Conservation (phyloP, 2,797 vertebrate genomes). For the Microtus obscurus region DNA sequence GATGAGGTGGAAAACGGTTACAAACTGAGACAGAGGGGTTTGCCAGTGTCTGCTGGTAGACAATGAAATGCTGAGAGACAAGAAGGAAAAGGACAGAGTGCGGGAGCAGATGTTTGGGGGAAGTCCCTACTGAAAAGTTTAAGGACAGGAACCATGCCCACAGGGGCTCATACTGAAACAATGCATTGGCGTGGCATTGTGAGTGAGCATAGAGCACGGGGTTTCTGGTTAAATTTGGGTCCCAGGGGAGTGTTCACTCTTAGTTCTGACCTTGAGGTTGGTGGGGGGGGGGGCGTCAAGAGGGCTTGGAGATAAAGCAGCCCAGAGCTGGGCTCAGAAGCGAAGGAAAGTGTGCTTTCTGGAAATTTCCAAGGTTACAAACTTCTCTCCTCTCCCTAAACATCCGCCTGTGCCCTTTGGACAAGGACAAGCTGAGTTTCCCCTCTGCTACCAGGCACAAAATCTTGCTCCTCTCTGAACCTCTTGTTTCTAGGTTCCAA, state of each 20-base stretch:
- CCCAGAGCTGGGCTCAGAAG: background rate
- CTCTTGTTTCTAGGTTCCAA: constrained; percentile 34
- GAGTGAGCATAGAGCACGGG: background rate
- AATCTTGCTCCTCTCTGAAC: background rate
- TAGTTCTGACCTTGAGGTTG: background rate
- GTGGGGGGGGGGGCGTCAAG: background rate
- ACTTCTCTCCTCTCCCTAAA: background rate
- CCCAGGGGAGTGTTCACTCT: background rate
- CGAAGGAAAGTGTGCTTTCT: background rate
- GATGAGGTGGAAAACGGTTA: background rate
- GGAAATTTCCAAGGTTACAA: background rate
- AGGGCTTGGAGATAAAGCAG: background rate
- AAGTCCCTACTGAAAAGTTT: background rate
- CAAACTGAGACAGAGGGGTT: background rate
- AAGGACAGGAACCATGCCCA: background rate
- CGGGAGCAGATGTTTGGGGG: background rate
- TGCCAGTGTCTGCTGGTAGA: background rate
- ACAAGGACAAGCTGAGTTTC: background rate
- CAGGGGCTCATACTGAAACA: background rate
- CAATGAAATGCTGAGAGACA: background rate
- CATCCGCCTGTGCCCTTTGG: background rate
- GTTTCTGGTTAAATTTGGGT: background rate
- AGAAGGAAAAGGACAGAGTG: background rate
- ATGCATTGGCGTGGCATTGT: background rate
- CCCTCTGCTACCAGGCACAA: background rate